Evolutionary conservation across 2,797 vertebrate species (phyloP), one percentile per base, ranked within the genome.

Genomic region (Fistularia commersonii): DNA sequence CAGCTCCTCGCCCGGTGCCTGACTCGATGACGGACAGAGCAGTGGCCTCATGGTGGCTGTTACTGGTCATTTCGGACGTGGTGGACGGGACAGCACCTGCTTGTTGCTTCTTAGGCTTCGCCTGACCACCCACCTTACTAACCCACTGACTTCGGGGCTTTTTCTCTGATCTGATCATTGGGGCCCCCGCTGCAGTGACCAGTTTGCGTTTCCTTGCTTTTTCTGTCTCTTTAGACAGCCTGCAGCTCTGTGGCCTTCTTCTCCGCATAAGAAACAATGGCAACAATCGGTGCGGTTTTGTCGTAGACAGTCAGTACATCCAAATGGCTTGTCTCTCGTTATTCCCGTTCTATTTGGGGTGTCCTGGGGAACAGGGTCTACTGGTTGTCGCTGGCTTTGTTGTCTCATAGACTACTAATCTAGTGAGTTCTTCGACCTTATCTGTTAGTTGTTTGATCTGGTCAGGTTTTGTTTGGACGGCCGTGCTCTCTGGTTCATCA

Each of bases 181-280:
- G 3, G 6, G 60, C 54, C 63, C 71, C 63, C 61, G 0, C 1
- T 6, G 8, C 64, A 66, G 61, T 0, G 61, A 57, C 69, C 7
- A 23, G 43, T 11, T 32, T 3, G 1, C 31, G 43, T 67, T 77
- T 74, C 34, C 64, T 62, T 63, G 52, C 0, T 13, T 2, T 0
- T 11, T 3, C n/a, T 8, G 11, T 72, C 45, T 66, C n/a, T n/a
- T 58, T 0, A 71, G 3, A 9, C 49, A 71, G 6, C 52, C 63
- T 1, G 68, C 60, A 1, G 60, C 62, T 7, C 39, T 0, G 39
- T 77, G 69, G 0, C 74, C 64, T 5, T 59, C 51, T n/a, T 66
- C 57, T 11, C 57, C 59, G 51, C 69, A 66, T 8, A 11, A 11
- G 5, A 74, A 76, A 11, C 59, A 69, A 6, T 78, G 72, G 33